These are phyloP conservation scores for Gouania willdenowi DNA, from an alignment of 2,797 vertebrate genomes.

Conservation along the genomic window DNA sequence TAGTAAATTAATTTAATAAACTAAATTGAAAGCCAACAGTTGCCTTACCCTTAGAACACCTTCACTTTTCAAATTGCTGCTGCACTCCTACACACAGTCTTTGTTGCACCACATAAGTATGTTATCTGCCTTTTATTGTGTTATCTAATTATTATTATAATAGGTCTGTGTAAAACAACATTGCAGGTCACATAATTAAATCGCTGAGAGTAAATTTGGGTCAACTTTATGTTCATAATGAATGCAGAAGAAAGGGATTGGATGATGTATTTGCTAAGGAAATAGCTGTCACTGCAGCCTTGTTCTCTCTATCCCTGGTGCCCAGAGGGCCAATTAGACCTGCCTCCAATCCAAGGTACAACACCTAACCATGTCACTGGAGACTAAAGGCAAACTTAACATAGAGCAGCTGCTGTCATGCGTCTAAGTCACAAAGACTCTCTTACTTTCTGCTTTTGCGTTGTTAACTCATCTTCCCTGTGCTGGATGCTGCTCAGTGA, in stretches of 20 bases:
- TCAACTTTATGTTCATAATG: slow-evolving; percentile 31
- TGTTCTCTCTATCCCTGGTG: slow-evolving; percentile 30
- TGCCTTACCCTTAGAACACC: too few relatives aligned
- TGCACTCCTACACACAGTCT: too few relatives aligned
- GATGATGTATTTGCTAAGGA: slow-evolving; percentile 70
- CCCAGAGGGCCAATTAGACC: slow-evolving; percentile 77
- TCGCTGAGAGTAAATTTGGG: slow-evolving; percentile 41
- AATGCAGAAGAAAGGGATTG: slow-evolving; percentile 16
- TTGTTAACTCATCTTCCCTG: slow-evolving; percentile 18
- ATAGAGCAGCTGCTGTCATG: slow-evolving; percentile 39
- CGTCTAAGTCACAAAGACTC: slow-evolving; percentile 25
- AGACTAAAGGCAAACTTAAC: slow-evolving; percentile 43
- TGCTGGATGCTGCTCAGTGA: slow-evolving; percentile 32
- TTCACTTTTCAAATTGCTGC: too few relatives aligned
- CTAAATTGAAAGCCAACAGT: too few relatives aligned
- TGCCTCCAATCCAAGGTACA: slow-evolving; percentile 58
- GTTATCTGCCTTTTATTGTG: too few relatives aligned
- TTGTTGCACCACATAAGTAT: too few relatives aligned
- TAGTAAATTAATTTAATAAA: too few relatives aligned
- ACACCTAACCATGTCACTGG: slow-evolving; percentile 61
- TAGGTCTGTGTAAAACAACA: slow-evolving; percentile 40
- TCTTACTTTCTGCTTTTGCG: slow-evolving; percentile 29
- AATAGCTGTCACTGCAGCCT: slow-evolving; percentile 65
- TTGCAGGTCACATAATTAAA: slow-evolving; percentile 60
- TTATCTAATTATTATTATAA: too few relatives aligned